Evolutionary conservation across 2,113 vertebrate species (phyloP), one percentile per base, ranked within the genome.

Genomic region (Lepidothrix coronata): DNA sequence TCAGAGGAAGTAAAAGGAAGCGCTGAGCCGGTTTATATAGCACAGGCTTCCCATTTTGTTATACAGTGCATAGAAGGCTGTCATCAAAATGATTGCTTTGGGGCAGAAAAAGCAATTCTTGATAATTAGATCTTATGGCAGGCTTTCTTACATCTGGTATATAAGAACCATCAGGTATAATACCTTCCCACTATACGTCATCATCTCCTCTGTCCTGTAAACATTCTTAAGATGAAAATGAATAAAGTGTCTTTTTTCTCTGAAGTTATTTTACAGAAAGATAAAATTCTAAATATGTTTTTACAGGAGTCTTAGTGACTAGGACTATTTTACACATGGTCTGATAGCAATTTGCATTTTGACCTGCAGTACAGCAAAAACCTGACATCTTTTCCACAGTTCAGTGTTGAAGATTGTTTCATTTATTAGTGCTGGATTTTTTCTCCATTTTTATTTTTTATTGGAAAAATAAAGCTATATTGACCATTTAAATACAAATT

Each of bases 71-170:
- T 97, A 97, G 98, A 97, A 97, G 96, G 95, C 95, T 98, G 97
- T 97, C 97, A 98, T 98, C 97, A 97, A 91, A 98, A 98, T 98
- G 97, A 98, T 97, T 98, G 98, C 98, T 98, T 94, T 97, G 97
- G 97, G 98, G 97, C 97, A 98, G 96, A 98, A 98, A 97, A 98
- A 97, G 98, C 98, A 98, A 98, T 98, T 98, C 96, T 91, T 97
- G 97, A 97, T 98, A 98, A 98, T 98, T 98, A 98, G 97, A 98
- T 98, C 98, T 98, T 97, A 98, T 91, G 97, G 97, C 96, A 97
- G 88, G 83, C 96, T 97, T 96, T 97, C 97, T 95, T 97, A 89
- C 58, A 97, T 92, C 43, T 15, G 27, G 91, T 97, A 95, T 93
- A 95, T 98, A 97, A 84, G 88, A 96, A 86, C 95, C 79, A 97